Conservation (phyloP, 2,797 vertebrate species). For the Danio albolineatus region DNA sequence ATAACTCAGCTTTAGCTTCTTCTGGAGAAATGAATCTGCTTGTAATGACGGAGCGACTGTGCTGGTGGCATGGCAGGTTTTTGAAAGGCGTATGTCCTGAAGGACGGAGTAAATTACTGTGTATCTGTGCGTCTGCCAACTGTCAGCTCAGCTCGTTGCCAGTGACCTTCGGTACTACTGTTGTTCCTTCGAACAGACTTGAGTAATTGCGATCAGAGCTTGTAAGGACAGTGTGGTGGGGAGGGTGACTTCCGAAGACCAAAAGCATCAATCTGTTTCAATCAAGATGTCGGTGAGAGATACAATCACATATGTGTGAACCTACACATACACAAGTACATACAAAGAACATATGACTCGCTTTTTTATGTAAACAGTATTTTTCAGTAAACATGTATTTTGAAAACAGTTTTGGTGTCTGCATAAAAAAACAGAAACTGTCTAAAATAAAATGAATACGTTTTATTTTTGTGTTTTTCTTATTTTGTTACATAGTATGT, state of each 20-base stretch:
- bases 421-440: too few relatives aligned
- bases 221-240: conserved; percentile 24
- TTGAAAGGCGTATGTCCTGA: conserved; percentile 42
- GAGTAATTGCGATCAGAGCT: conserved; percentile 47
- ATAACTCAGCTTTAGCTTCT: neutral
- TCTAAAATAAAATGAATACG: too few relatives aligned
- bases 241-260: conserved; percentile 4
- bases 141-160: conserved; percentile 13
- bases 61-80: conserved; percentile 22
- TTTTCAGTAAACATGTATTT: too few relatives aligned
- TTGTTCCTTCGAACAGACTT: conserved; percentile 36
- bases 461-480: too few relatives aligned
- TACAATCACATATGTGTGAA: neutral
- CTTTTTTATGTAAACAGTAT: too few relatives aligned
- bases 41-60: conserved; percentile 23
- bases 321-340: too few relatives aligned
- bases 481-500: too few relatives aligned
- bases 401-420: too few relatives aligned
- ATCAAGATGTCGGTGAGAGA: conserved; percentile 20
- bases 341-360: too few relatives aligned
- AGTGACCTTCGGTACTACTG: conserved; percentile 38
- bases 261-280: conserved; percentile 39
- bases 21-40: neutral
- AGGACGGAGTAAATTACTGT: conserved; percentile 48
- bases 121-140: conserved; percentile 37